Base-by-base conservation (phyloP, 1,140 invertebrate species). In the Andrena cerasifolii region DNA sequence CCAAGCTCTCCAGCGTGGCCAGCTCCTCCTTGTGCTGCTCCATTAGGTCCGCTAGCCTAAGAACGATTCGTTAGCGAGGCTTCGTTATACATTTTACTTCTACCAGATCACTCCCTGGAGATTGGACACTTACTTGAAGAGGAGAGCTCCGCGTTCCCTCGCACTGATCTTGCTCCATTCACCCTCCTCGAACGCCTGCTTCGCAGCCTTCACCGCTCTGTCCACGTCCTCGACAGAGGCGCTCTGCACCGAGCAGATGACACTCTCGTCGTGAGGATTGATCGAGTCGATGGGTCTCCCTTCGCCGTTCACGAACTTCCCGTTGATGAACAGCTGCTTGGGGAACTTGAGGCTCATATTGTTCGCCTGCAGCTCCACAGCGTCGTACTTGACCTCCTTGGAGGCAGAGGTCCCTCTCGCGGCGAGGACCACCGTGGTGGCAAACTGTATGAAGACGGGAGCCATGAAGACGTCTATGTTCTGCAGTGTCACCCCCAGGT, bases 391-490 rank as follows among this genome's bases (percentile, higher is more conserved):
- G 24, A 97, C 92, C 3, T 93, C 91, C 8, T 90, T 94, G 83
- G 79, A 75, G 3, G 71, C 90, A 0, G 89, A 87, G 56, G 93
- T 95, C 2, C 96, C 96, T 75, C 97, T 93, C 18, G 93, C 90
- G 79, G 95, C 95, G 0, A 95, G 82, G 0, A 98, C 92, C 0
- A 97, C 95, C 6, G 93, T 93, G 31, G 93, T 93, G 18, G 93
- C 94, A 85, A 99, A 98, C 76, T 98, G 97, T 18, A 94, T 93
- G 88, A 99, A 99, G 0, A 95, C 94, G 0, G 98, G 97, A 6
- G 97, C 96, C 97, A 99, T 98, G 87, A 98, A 99, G 0, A 99
- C 96, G 81, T 98, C 96, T 86, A 97, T 97, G 88, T 98, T 99
- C 88, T 97, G 95, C 8, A 99, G 89, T 33, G 94, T 94, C 14